These are phyloP conservation scores for Lepidurus couesii DNA, from an alignment of 1,140 invertebrate species.

Conservation along the genomic window DNA sequence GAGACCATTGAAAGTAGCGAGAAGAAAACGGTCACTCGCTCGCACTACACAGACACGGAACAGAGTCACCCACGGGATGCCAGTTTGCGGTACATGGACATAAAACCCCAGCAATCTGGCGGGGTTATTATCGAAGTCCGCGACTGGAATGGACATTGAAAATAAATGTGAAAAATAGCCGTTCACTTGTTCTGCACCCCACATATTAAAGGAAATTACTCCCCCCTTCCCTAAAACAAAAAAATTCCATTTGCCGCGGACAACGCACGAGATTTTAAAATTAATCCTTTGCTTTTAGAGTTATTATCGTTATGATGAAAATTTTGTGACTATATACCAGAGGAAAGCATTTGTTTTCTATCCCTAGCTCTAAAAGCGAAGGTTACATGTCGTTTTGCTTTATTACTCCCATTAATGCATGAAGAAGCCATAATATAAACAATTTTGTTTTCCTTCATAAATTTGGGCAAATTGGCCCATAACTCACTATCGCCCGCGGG, in stretches of 20 bases:
- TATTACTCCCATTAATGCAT: slow-evolving; percentile 15
- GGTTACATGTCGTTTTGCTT: background rate
- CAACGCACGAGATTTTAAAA: slow-evolving; percentile 13
- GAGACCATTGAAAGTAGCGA: slow-evolving; percentile 63
- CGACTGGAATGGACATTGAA: slow-evolving; percentile 26
- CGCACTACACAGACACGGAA: slow-evolving; percentile 24
- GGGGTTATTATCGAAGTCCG: slow-evolving; percentile 32
- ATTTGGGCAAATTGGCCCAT: background rate
- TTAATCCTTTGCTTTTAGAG: background rate
- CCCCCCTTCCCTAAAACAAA: background rate
- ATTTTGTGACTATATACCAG: background rate
- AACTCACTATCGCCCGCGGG: background rate
- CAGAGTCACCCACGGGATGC: background rate
- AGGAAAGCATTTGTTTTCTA: background rate
- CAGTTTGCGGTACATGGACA: slow-evolving; percentile 12
- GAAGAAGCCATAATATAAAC: background rate
- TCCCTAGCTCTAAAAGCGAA: background rate
- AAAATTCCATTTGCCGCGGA: background rate
- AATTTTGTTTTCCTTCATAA: background rate
- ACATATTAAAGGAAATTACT: background rate
- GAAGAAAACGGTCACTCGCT: slow-evolving; percentile 55
- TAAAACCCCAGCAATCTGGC: slow-evolving; percentile 31
- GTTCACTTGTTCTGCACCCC: background rate
- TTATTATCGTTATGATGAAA: background rate
- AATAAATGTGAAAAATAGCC: background rate